Percentiles rank a stretch among this genome's conserved stretches.
Conservation (phyloP, 2,113 vertebrate genomes). For the Triplophysa tibetana region DNA sequence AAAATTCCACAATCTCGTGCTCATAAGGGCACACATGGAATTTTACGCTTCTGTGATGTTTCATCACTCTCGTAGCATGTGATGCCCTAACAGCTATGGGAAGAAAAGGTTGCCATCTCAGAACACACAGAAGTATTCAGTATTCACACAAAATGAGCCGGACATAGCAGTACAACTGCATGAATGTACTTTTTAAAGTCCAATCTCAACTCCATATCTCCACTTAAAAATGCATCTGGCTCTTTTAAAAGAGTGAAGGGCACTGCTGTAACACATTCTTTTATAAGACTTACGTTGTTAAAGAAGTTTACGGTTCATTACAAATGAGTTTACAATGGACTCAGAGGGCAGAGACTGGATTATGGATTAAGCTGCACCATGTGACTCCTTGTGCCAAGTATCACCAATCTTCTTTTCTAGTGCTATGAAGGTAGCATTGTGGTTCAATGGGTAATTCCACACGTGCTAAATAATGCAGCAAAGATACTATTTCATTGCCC, state of each 20-base stretch:
- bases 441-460: constrained; percentile 23
- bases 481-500: constrained; percentile 20
- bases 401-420: neutral
- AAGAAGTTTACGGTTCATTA: constrained; percentile 5
- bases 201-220: neutral
- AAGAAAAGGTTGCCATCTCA: constrained; percentile 1
- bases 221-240: neutral
- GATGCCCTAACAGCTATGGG: neutral
- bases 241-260: neutral
- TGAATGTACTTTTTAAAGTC: neutral
- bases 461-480: constrained; percentile 47
- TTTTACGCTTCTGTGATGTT: neutral
- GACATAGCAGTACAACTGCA: neutral
- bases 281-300: neutral
- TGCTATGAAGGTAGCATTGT: neutral
- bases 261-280: neutral
- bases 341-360: neutral
- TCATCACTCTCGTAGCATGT: constrained; percentile 31
- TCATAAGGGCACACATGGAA: neutral
- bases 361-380: constrained; percentile 27
- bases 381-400: constrained; percentile 13
- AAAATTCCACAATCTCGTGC: constrained; percentile 9
- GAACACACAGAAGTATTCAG: constrained; percentile 15
- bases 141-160: neutral
- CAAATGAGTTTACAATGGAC: neutral